Base-by-base conservation (phyloP, 2,113 vertebrate genomes). In the Natator depressus region DNA sequence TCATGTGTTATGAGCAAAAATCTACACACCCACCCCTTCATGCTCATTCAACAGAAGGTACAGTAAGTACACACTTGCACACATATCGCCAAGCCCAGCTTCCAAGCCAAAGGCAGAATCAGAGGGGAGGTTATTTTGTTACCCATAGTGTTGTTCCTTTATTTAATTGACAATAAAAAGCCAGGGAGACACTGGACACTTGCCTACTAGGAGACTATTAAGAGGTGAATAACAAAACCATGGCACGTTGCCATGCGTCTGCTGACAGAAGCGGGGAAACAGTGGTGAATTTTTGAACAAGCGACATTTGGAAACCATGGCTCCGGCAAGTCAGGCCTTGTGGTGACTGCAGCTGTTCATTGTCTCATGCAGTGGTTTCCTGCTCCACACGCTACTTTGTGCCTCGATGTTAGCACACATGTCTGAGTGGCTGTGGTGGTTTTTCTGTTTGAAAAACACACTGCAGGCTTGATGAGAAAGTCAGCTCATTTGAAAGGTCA, bases 291-390 rank as follows among this genome's bases (percentile, higher is more conserved):
- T 6, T 49, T 24, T 24, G 62, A 24, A 25, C 83, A 84, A 38
- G 83, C 1, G 1, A 69, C 0, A 5, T 89, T 62, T 93, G 50
- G 38, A 20, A 65, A 79, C 59, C 46, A 51, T 4, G 1, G 4
- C 57, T 42, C 3, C 22, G 10, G 55, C 6, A 1, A n/a, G 38
- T 22, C 47, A 0, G 0, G 72, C 11, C 27, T 1, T 5, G 57
- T 80, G 49, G 65, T 0, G 1, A 59, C 3, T 11, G 38, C n/a
- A 59, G 72, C 62, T 8, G 0, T 50, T 6, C 0, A 47, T 4
- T 22, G 81, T 2, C 1, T 0, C 1, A 13, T 27, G 54, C 35
- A 86, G 62, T 3, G 65, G 35, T 82, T 2, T 13, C 13, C 50
- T 83, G 22, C 49, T 72, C 53, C 20, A 24, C 38, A 17, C 3